Evolutionary conservation across 1,140 invertebrate species (phyloP).

Genomic region (Cotesia glomerata): DNA sequence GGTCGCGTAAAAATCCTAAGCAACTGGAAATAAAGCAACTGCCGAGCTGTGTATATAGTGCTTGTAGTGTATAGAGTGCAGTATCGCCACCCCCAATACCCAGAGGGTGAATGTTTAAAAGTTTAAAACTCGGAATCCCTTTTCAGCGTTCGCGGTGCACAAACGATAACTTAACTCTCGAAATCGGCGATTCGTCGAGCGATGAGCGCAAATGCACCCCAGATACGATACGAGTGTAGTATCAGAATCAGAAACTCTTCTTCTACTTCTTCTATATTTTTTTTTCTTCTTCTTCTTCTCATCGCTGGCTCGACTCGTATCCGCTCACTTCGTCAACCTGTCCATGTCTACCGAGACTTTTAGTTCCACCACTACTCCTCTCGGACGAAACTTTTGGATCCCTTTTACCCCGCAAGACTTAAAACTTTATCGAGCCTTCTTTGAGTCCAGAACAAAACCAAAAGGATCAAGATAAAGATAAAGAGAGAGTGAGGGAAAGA

Average conservation of each 20-base stretch:
- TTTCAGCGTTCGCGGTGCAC: conserved; percentile 24
- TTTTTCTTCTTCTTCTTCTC: neutral
- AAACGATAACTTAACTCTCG: conserved; percentile 33
- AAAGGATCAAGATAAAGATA: too few relatives aligned
- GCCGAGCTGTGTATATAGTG: neutral
- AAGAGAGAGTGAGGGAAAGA: neutral
- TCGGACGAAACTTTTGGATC: conserved; percentile 23
- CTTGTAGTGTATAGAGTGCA: too few relatives aligned
- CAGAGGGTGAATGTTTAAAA: conserved; percentile 8
- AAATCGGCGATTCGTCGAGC: conserved; percentile 30
- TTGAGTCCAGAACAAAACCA: neutral
- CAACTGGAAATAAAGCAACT: conserved; percentile 19
- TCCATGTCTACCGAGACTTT: too few relatives aligned
- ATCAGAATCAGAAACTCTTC: conserved; percentile 14
- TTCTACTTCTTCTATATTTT: neutral
- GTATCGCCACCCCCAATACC: too few relatives aligned
- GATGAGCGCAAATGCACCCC: conserved; percentile 26
- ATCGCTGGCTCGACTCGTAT: too few relatives aligned
- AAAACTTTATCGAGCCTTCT: conserved; percentile 30
- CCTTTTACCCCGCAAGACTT: conserved; percentile 24
- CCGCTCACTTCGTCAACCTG: neutral
- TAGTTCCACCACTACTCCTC: neutral
- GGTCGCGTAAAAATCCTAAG: neutral
- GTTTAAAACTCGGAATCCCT: conserved; percentile 24
- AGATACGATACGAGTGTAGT: conserved; percentile 24